Evolutionary conservation across 1,140 invertebrate genomes (phyloP).

Genomic region (Drosophila bipectinata): DNA sequence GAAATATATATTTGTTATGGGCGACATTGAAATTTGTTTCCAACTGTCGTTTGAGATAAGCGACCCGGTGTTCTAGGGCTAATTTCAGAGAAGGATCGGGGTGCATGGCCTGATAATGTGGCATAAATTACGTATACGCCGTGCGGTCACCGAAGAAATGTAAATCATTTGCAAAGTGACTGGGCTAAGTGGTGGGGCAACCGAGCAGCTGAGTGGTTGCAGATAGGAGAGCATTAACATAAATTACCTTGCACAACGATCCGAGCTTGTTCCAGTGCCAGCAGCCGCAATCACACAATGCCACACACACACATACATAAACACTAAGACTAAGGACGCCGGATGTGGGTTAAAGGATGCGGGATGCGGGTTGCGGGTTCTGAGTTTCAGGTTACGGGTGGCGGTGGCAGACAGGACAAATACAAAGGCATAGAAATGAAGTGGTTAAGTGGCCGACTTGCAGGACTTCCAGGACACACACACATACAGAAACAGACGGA

Average conservation of each 20-base stretch:
- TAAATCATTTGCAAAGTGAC: constrained; percentile 79
- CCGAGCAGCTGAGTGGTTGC: constrained; percentile 43
- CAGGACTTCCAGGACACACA: constrained; percentile 39
- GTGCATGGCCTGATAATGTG: constrained; percentile 54
- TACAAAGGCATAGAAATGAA: constrained; percentile 71
- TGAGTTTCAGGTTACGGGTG: constrained; percentile 8
- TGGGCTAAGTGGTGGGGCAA: constrained; percentile 47
- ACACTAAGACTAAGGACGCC: constrained; percentile 9
- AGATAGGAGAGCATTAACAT: constrained; percentile 70
- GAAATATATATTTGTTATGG: constrained; percentile 51
- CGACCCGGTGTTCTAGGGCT: constrained; percentile 15
- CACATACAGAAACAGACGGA: constrained; percentile 27
- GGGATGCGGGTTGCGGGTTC: constrained; percentile 15
- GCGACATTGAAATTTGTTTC: constrained; percentile 55
- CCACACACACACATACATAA: constrained; percentile 37
- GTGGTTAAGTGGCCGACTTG: constrained; percentile 69
- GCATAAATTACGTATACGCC: constrained; percentile 66
- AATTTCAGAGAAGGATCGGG: constrained; percentile 25
- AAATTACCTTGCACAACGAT: constrained; percentile 77
- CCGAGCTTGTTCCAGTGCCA: constrained; percentile 38
- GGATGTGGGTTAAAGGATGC: constrained; percentile 12
- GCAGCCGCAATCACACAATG: constrained; percentile 44
- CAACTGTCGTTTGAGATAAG: constrained; percentile 37
- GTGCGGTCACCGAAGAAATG: constrained; percentile 59
- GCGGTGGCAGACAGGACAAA: constrained; percentile 54